phyloP scores from a whole-genome alignment of 2,888 invertebrate species.

The Criorhina ranunculi region DNA sequence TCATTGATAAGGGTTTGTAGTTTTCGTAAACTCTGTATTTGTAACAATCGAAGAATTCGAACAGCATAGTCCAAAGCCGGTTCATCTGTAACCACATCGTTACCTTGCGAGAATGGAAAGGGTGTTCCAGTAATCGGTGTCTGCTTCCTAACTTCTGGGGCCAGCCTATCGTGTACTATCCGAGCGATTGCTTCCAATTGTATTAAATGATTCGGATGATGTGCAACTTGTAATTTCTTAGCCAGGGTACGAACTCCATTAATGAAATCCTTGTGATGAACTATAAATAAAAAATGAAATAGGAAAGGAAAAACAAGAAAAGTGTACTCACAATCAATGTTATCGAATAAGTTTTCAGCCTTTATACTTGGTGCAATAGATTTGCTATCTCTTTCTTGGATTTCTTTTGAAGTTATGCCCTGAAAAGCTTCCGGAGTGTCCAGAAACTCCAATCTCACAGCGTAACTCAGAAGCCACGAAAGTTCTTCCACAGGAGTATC shows the following conservation, averaged over 20 bases:
- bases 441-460: constrained; percentile 92
- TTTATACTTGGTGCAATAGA: constrained; percentile 89
- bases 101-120: constrained; percentile 88
- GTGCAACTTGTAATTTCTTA: constrained; percentile 90
- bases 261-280: constrained; percentile 92
- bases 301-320: background rate
- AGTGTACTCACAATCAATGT: constrained; percentile 91
- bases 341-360: constrained; percentile 93
- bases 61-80: constrained; percentile 89
- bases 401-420: constrained; percentile 87
- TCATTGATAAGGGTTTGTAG: constrained; percentile 98
- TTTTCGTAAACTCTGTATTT: constrained; percentile 85
- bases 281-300: constrained; percentile 84
- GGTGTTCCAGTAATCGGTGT: constrained; percentile 86
- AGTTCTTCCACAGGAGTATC: constrained; percentile 88
- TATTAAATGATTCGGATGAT: constrained; percentile 92
- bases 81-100: constrained; percentile 89
- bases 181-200: constrained; percentile 89
- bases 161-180: constrained; percentile 87
- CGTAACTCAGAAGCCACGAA: constrained; percentile 94
- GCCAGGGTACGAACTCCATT: constrained; percentile 92
- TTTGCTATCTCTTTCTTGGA: constrained; percentile 86
- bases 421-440: constrained; percentile 91
- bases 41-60: constrained; percentile 90
- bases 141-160: constrained; percentile 85